Evolutionary conservation across 2,888 invertebrate genomes (phyloP).

Genomic region (Sminthurinus aureus): DNA sequence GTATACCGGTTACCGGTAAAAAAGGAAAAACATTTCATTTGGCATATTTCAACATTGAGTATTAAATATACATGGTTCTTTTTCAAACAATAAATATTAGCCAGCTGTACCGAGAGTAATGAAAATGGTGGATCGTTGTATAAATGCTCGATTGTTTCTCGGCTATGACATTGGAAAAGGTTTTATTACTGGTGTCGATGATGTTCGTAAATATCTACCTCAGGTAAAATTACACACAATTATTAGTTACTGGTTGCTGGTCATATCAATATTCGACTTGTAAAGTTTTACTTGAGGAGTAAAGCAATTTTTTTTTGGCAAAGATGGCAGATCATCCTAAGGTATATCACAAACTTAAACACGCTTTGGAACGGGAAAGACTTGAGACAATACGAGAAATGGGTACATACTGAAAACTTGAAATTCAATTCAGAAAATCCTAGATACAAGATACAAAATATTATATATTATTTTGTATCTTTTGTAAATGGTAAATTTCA

Average conservation of each 20-base stretch:
- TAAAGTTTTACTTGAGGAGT: too few relatives aligned
- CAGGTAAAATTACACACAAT: too few relatives aligned
- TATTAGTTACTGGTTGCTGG: too few relatives aligned
- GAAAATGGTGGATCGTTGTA: conserved; percentile 67
- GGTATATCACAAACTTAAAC: conserved; percentile 61
- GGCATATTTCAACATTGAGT: background rate
- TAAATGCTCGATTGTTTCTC: conserved; percentile 68
- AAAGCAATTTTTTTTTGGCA: too few relatives aligned
- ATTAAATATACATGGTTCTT: background rate
- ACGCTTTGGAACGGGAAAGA: conserved; percentile 61
- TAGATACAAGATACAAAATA: too few relatives aligned
- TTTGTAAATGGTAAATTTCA: background rate
- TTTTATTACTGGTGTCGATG: conserved; percentile 71
- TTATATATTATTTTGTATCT: too few relatives aligned
- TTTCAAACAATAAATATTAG: conserved; percentile 57
- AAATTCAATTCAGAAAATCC: too few relatives aligned
- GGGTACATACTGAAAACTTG: too few relatives aligned
- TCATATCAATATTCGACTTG: too few relatives aligned
- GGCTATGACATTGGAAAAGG: conserved; percentile 74
- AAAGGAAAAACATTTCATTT: background rate
- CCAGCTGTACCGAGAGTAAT: conserved; percentile 67
- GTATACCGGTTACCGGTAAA: too few relatives aligned
- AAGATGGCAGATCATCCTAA: conserved; percentile 63
- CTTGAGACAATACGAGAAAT: conserved; percentile 66
- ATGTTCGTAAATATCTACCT: conserved; percentile 68